A percentile compares a stretch with the other conserved stretches of the same genome.
These are phyloP conservation scores for Protomyctophum bolini DNA, from an alignment of 2,113 vertebrate species.

Conservation along the genomic window DNA sequence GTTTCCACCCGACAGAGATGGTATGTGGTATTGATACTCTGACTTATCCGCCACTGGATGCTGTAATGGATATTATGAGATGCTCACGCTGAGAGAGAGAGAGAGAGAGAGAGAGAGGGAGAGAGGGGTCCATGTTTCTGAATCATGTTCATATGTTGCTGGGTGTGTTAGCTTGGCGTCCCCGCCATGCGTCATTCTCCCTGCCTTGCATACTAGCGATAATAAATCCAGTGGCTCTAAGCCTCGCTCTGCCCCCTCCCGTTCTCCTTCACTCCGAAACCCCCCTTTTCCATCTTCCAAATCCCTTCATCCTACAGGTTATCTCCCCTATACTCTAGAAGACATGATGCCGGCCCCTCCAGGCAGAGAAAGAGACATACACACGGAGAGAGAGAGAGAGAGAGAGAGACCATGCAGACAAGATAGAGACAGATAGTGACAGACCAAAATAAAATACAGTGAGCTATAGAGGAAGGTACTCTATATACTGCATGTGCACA, in stretches of 20 bases:
- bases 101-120: too few species aligned
- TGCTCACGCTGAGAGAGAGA: constrained; percentile 26
- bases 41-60: background rate
- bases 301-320: constrained; percentile 66
- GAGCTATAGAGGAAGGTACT: constrained; percentile 23
- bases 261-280: constrained; percentile 24
- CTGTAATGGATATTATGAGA: constrained; percentile 28
- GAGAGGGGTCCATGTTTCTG: constrained; percentile 23
- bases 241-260: constrained; percentile 38
- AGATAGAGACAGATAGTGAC: constrained; percentile 15
- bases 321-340: constrained; percentile 48
- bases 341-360: constrained; percentile 56
- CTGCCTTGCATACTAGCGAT: constrained; percentile 22
- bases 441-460: constrained; percentile 3
- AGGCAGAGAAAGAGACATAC: constrained; percentile 22
- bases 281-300: constrained; percentile 50
- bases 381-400: constrained; percentile 6
- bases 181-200: constrained; percentile 34
- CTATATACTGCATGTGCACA: too few species aligned
- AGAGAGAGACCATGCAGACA: background rate
- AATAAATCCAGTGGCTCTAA: constrained; percentile 40
- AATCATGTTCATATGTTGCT: constrained; percentile 38
- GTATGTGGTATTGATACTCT: background rate
- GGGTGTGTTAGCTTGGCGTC: constrained; percentile 45
- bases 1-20: background rate